Conservation (phyloP, 2,797 vertebrate species). For the Rhinoraja longicauda region DNA sequence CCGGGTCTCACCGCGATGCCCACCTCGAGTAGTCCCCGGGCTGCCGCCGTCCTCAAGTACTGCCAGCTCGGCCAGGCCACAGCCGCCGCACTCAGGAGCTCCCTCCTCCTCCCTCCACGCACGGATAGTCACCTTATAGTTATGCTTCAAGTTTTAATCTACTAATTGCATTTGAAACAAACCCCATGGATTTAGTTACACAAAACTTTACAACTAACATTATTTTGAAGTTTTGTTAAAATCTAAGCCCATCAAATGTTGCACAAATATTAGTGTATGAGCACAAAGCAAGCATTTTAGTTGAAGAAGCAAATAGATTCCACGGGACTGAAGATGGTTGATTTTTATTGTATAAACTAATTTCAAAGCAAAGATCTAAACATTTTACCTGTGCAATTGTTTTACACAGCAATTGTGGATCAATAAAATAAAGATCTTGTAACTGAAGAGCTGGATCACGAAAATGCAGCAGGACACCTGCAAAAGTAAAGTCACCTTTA, state of each 20-base stretch:
- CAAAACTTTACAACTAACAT: background rate
- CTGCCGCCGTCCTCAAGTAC: no score
- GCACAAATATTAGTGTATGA: background rate
- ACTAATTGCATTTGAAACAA: no score
- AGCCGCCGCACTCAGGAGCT: no score
- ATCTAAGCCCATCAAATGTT: background rate
- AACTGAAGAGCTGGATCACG: slow-evolving; percentile 86
- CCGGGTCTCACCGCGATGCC: no score
- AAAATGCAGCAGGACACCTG: slow-evolving; percentile 90
- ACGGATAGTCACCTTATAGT: no score
- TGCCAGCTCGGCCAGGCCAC: no score
- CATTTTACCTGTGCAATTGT: slow-evolving; percentile 82
- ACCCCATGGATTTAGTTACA: background rate
- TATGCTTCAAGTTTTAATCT: no score
- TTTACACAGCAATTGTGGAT: slow-evolving; percentile 92
- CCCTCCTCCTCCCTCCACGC: no score
- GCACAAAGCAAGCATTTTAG: background rate
- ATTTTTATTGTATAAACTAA: background rate
- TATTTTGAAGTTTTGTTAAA: background rate
- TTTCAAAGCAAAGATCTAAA: background rate
- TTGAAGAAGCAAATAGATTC: background rate
- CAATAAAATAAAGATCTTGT: slow-evolving; percentile 84
- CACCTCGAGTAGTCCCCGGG: no score
- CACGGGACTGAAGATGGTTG: background rate
- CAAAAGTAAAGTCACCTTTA: slow-evolving; percentile 35